Percentiles rank a stretch among this genome's conserved stretches.
Conservation (phyloP, 2,888 invertebrate species). For the Ophion ventricosus region DNA sequence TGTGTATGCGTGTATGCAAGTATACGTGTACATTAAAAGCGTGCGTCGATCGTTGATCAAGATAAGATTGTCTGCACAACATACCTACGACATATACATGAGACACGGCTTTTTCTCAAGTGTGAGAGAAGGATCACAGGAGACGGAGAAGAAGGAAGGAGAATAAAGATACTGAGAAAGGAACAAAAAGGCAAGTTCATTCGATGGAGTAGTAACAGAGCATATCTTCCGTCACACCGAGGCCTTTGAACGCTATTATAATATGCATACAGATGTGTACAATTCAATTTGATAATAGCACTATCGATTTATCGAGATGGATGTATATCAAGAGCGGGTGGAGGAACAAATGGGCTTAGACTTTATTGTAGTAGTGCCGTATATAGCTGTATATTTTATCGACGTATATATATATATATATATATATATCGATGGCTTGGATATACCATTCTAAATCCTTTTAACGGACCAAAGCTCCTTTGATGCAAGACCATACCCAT, state of each 20-base stretch:
- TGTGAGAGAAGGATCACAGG: neutral
- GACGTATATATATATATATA: constrained; percentile 39
- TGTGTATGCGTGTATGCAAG: constrained; percentile 1
- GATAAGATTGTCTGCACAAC: constrained; percentile 62
- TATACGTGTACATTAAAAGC: constrained; percentile 31
- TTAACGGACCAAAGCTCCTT: constrained; percentile 70
- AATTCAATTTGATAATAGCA: constrained; percentile 80
- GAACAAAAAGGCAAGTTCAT: constrained; percentile 33
- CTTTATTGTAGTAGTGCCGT: constrained; percentile 46
- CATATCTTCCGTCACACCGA: constrained; percentile 14
- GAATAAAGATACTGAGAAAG: constrained; percentile 53
- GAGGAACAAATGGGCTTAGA: constrained; percentile 72
- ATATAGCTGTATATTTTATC: constrained; percentile 41
- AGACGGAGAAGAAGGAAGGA: neutral
- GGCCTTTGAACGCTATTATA: constrained; percentile 35
- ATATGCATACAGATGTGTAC: constrained; percentile 68
- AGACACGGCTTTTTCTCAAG: constrained; percentile 49
- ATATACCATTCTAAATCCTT: constrained; percentile 64
- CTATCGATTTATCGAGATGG: constrained; percentile 75
- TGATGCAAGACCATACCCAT: constrained; percentile 49
- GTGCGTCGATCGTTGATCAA: constrained; percentile 55
- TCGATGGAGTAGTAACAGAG: constrained; percentile 35
- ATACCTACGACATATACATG: constrained; percentile 55
- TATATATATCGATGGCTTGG: constrained; percentile 26
- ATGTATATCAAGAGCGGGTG: constrained; percentile 63